A percentile compares a stretch with the other conserved stretches of the same genome.
These are phyloP conservation scores for Pangasius larnaudii DNA, from an alignment of 2,797 vertebrate genomes.

Conservation along the genomic window DNA sequence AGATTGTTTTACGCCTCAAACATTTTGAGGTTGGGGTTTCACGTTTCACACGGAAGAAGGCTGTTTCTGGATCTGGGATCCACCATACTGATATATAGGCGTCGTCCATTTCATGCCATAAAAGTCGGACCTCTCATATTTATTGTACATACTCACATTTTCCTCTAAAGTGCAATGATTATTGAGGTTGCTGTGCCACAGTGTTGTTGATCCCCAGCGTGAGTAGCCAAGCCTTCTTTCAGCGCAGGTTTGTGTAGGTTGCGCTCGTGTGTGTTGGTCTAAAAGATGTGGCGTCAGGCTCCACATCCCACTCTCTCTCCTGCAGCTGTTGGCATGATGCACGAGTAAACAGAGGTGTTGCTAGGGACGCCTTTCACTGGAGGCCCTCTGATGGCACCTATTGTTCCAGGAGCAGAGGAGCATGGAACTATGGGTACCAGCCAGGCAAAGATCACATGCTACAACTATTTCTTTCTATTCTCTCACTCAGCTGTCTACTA, in stretches of 20 bases:
- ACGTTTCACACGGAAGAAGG: not conserved
- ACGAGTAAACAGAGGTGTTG: slow-evolving; percentile 43
- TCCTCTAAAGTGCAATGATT: not conserved
- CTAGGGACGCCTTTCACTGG: slow-evolving; percentile 8
- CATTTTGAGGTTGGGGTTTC: not conserved
- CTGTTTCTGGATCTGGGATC: not conserved
- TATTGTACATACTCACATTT: not conserved
- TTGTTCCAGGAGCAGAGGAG: slow-evolving; percentile 25
- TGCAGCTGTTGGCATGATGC: slow-evolving; percentile 15
- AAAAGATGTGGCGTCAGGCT: not conserved
- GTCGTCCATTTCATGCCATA: not conserved
- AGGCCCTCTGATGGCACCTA: slow-evolving; percentile 27
- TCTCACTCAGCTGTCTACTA: slow-evolving; percentile 55
- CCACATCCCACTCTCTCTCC: slow-evolving; percentile 18
- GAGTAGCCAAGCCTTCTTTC: slow-evolving; percentile 52
- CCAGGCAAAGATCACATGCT: slow-evolving; percentile 34
- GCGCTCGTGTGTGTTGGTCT: slow-evolving; percentile 19
- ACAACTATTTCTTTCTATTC: slow-evolving; percentile 28
- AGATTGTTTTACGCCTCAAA: not conserved
- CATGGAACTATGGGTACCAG: slow-evolving; percentile 24
- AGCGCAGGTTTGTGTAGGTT: slow-evolving; percentile 62
- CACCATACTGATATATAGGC: not conserved
- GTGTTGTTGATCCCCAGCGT: slow-evolving; percentile 31
- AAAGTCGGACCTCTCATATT: not conserved
- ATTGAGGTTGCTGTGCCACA: not conserved